Percentiles rank a stretch among this genome's conserved stretches.
These are phyloP conservation scores for Leucoraja ocellata DNA, from an alignment of 2,797 vertebrate species.

Conservation along the genomic window DNA sequence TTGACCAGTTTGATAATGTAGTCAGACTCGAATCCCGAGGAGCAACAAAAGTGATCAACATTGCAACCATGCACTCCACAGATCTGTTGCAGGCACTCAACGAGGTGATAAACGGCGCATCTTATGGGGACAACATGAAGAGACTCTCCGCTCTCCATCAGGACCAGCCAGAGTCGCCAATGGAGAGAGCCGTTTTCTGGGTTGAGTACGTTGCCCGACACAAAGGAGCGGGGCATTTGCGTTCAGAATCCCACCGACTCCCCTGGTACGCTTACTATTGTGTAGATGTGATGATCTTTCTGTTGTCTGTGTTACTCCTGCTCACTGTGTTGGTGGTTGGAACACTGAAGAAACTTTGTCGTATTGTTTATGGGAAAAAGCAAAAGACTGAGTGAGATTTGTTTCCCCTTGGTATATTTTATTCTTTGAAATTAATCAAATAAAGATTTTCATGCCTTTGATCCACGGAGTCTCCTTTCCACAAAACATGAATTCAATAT, in stretches of 20 bases:
- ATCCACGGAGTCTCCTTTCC: neutral
- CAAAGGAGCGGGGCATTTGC: slow-evolving; percentile 12
- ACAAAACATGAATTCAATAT: too few relatives aligned
- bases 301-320: too few relatives aligned
- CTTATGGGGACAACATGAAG: neutral
- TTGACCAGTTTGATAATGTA: slow-evolving; percentile 52
- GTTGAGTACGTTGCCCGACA: slow-evolving; percentile 19
- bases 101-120: neutral
- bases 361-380: too few relatives aligned
- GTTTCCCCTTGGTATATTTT: neutral
- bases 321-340: slow-evolving; percentile 59
- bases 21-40: neutral
- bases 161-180: neutral
- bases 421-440: neutral
- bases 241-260: neutral
- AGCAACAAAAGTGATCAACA: neutral
- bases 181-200: slow-evolving; percentile 28
- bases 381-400: neutral
- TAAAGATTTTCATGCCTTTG: neutral
- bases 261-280: slow-evolving; percentile 13
- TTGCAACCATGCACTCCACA: neutral
- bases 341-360: too few relatives aligned
- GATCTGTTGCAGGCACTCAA: neutral
- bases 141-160: slow-evolving; percentile 18
- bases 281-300: too few relatives aligned